Base-by-base conservation (phyloP, 2,113 vertebrate genomes). In the Propithecus coquereli region DNA sequence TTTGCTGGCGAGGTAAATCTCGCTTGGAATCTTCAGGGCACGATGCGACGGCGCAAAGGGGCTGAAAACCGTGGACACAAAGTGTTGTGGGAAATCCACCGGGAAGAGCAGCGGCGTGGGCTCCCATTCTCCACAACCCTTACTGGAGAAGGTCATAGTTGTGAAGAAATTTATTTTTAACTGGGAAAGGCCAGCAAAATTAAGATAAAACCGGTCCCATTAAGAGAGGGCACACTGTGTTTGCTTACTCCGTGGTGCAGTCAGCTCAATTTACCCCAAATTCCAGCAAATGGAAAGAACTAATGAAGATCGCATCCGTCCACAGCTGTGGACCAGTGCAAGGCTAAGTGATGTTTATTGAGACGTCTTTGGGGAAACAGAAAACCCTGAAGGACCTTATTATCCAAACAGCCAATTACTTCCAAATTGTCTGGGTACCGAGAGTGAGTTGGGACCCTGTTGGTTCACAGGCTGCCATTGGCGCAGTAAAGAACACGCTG, bases 31-130 rank as follows among this genome's bases (percentile, higher is more conserved):
- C 52, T 30, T 43, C 0, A 9, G 54, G 45, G 81, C 9, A 0
- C 8, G 1, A 22, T 0, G 0, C 14, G 3, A 10, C 5, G 3
- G 14, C 6, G 0, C 0, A n/a, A n/a, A n/a, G n/a, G n/a, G 0
- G 0, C 59, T 47, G 23, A 4, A 11, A 47, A 61, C 12, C n/a
- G 4, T 0, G 0, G 32, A 13, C 37, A 11, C 16, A 11, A 45
- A 43, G 6, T 5, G n/a, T 8, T 3, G 22, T 13, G 30, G 83
- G 71, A 22, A 70, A 37, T 2, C 90, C 40, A 20, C 40, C 8
- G 14, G 37, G 20, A n/a, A 37, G 13, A 43, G 9, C 13, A 3
- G 18, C 0, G 7, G 43, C 0, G 1, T 27, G 40, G 20, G 22
- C 54, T 32, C 11, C 66, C n/a, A 30, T n/a, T 6, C 10, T 7